phyloP scores from a whole-genome alignment of 2,888 invertebrate species.

The Drosophila kambysellisi region DNA sequence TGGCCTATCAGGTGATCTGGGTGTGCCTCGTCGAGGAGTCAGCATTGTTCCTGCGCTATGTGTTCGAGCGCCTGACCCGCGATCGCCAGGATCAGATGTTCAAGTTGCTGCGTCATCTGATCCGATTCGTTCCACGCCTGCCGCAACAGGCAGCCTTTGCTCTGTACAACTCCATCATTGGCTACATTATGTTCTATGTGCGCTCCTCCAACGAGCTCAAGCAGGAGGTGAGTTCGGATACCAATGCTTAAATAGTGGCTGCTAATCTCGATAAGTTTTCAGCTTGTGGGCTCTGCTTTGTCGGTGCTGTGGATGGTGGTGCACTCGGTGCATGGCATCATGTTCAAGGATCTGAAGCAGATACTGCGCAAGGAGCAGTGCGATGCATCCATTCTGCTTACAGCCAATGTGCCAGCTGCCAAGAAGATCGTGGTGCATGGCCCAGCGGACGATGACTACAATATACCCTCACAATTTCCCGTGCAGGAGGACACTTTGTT shows the following conservation, averaged over 20 bases:
- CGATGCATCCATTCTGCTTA: conserved; percentile 98
- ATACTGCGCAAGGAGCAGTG: conserved; percentile 99
- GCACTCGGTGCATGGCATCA: conserved; percentile 99
- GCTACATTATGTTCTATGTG: conserved; percentile 99
- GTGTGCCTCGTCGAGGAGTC: conserved; percentile 99
- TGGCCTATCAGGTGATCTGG: conserved; percentile 98
- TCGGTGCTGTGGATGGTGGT: conserved; percentile 99
- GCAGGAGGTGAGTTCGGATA: conserved; percentile 87
- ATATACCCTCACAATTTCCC: conserved; percentile 99
- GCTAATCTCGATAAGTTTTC: background rate
- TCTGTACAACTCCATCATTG: conserved; percentile 99
- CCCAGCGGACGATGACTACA: conserved; percentile 92
- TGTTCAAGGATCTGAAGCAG: conserved; percentile 99
- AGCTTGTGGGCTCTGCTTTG: conserved; percentile 95
- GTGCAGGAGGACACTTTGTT: conserved; percentile 99
- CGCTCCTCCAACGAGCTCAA: conserved; percentile 98
- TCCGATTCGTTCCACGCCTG: conserved; percentile 95
- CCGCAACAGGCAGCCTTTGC: conserved; percentile 99
- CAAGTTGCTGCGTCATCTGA: conserved; percentile 95
- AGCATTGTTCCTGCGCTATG: conserved; percentile 96
- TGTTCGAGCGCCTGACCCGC: conserved; percentile 96
- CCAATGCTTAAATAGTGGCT: background rate
- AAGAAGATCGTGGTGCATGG: conserved; percentile 99
- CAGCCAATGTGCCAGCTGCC: conserved; percentile 99
- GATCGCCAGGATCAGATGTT: conserved; percentile 98